Percentiles rank a stretch among this genome's conserved stretches.
Conservation (phyloP, 2,113 vertebrate species). For the Lophura nycthemera region DNA sequence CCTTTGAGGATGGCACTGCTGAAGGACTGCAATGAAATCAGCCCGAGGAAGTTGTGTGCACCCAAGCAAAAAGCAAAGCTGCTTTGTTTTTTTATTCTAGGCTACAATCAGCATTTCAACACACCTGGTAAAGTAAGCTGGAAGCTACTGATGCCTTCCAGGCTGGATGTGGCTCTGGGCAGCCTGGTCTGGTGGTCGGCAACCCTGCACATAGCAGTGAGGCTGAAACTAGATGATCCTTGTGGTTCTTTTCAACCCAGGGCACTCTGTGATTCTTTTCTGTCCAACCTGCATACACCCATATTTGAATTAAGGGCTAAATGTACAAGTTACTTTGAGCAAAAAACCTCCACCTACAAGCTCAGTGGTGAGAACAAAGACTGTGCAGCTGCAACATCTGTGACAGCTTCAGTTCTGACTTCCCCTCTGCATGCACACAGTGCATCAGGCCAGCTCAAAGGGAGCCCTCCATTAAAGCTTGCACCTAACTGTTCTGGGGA, state of each 20-base stretch:
- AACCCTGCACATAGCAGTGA: no score
- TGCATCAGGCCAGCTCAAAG: neutral
- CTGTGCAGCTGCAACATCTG: neutral
- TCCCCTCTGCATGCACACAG: neutral
- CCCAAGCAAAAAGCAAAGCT: neutral
- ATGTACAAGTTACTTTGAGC: neutral
- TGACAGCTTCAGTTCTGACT: neutral
- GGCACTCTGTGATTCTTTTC: neutral
- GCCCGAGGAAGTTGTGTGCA: neutral
- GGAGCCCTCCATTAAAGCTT: neutral
- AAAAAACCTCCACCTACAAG: neutral
- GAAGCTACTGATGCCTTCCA: neutral
- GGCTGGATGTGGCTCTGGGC: no score
- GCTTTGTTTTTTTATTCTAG: neutral
- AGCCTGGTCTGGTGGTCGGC: no score
- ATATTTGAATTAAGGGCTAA: neutral
- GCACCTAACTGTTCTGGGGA: accelerated
- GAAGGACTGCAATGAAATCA: accelerated
- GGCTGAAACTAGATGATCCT: no score
- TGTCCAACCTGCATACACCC: neutral
- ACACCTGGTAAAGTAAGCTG: accelerated
- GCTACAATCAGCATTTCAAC: neutral
- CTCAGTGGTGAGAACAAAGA: neutral
- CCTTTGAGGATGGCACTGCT: neutral
- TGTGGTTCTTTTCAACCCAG: no score